A percentile compares a stretch with the other conserved stretches of the same genome.
Conservation (phyloP, 2,888 invertebrate genomes). For the Nasonia oneida region DNA sequence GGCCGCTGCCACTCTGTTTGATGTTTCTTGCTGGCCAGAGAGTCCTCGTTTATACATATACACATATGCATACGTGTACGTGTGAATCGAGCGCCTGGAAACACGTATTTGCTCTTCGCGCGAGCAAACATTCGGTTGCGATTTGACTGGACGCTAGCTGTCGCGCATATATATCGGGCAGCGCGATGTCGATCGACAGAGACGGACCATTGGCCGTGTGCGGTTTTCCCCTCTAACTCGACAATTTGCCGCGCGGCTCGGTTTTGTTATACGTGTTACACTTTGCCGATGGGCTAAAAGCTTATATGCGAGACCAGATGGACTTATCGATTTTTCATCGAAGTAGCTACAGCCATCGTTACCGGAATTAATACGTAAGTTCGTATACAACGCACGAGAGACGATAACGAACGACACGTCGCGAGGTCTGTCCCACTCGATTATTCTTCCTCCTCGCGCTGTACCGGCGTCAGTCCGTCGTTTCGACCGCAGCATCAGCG, state of each 20-base stretch:
- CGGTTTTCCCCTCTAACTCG: not conserved
- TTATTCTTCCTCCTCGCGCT: not conserved
- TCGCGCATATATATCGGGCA: not conserved
- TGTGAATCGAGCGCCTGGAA: not conserved
- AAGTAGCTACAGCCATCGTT: too few species aligned
- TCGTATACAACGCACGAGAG: not conserved
- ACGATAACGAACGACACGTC: not conserved
- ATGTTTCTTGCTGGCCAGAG: slow-evolving; percentile 2
- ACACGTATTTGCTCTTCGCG: slow-evolving; percentile 25
- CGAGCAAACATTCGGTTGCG: slow-evolving; percentile 12
- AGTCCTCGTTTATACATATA: not conserved
- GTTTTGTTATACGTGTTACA: not conserved
- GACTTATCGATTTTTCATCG: too few species aligned
- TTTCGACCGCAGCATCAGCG: not conserved
- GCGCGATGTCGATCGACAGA: not conserved
- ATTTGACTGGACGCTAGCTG: not conserved
- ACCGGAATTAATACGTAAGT: too few species aligned
- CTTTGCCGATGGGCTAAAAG: not conserved
- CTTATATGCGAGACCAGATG: not conserved
- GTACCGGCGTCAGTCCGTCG: not conserved
- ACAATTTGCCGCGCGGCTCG: not conserved
- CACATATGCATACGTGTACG: too few species aligned
- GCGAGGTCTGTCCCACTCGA: slow-evolving; percentile 44
- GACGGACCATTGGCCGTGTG: not conserved
- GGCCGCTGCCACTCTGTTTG: not conserved